A percentile compares a stretch with the other conserved stretches of the same genome.
phyloP scores from a whole-genome alignment of 2,888 invertebrate species.

The Drymonia ruficornis region DNA sequence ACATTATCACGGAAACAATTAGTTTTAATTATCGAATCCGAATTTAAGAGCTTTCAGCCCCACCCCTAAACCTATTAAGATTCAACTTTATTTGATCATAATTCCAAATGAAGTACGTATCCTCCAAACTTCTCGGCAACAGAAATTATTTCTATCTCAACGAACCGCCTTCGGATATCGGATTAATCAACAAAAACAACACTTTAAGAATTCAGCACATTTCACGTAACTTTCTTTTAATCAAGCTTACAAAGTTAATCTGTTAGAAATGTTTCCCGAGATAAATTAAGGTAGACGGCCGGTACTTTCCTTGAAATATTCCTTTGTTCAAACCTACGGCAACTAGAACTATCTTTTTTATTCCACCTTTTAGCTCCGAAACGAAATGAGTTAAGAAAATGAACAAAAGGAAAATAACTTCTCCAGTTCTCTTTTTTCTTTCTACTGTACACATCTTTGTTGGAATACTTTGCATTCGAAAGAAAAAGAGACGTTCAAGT shows the following conservation, averaged over 20 bases:
- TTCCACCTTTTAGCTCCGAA: background rate
- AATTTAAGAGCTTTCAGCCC: background rate
- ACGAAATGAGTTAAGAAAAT: background rate
- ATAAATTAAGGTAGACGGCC: constrained; percentile 13
- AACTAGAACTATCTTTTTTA: background rate
- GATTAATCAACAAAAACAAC: constrained; percentile 16
- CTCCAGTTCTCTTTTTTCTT: background rate
- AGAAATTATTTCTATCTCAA: constrained; percentile 11
- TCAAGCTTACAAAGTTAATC: constrained; percentile 26
- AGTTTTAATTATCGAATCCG: no score
- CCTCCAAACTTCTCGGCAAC: constrained; percentile 11
- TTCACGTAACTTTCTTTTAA: constrained; percentile 25
- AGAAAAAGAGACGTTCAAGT: background rate
- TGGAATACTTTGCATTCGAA: constrained; percentile 24
- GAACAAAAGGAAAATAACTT: background rate
- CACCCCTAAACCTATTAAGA: background rate
- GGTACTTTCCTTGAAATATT: background rate
- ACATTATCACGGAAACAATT: no score
- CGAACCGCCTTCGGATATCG: constrained; percentile 13
- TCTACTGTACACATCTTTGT: constrained; percentile 25
- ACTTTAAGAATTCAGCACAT: constrained; percentile 16
- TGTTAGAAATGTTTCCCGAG: constrained; percentile 16
- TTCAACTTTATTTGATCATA: constrained; percentile 6
- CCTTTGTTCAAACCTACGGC: background rate
- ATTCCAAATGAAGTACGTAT: constrained; percentile 15